Evolutionary conservation across 2,888 invertebrate species (phyloP), one percentile per base, ranked within the genome.

Genomic region (Mylabris sibirica): DNA sequence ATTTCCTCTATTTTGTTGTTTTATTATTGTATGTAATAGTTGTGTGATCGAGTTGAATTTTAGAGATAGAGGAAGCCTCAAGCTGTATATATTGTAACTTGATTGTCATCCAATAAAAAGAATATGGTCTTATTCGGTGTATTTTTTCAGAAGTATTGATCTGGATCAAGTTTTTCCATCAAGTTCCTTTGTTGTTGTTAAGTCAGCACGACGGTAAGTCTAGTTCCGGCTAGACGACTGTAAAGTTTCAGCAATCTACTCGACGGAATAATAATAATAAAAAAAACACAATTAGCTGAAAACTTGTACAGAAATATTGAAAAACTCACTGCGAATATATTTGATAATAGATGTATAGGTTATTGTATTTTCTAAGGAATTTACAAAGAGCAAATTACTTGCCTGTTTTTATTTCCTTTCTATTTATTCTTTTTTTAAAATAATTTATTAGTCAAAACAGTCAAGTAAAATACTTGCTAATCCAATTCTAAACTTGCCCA

Each of bases 131-230:
- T 88, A 90, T 88, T 90, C 90, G 91, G 90, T 91, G 87, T 90
- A 90, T 92, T 91, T 92, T 92, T 92, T 90, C 92, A 92, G 92
- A 92, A 91, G 87, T 88, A 87, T 88, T 88, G 89, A 87, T 88
- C 88, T 88, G 89, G 89, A 84, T 84, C 84, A 84, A 89, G 89
- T 89, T 87, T 82, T 79, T 82, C 84, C 83, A 81, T 82, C 88
- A 87, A 88, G 88, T 89, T 87, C 87, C 84, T 85, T 84, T 83
- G 88, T 84, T 83, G 88, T 84, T 83, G 88, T 88, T 87, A 88
- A 77, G 88, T 87, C 87, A 86, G 84, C 85, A 86, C 83, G 88
- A 89, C 87, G 90, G 90, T 90, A 90, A 90, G 90, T 90, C 87
- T 88, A 88, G 88, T 87, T 85, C 86, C 86, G 88, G 82, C 85